Conservation (phyloP, 2,888 invertebrate genomes). For the Cotesia congregata region DNA sequence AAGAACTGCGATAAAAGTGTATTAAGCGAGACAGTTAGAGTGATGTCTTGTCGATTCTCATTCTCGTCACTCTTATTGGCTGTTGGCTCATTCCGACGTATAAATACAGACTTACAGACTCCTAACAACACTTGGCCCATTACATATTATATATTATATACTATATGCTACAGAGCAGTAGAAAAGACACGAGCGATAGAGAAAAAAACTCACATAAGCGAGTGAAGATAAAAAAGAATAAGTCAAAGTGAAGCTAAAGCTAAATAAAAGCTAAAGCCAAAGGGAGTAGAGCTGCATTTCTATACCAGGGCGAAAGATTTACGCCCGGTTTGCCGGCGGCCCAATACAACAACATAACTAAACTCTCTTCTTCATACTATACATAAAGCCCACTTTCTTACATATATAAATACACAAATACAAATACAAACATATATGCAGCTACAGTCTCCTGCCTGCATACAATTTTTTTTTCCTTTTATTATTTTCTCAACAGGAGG, state of each 20-base stretch:
- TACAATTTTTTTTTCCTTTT: conserved; percentile 12
- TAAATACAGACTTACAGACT: not conserved
- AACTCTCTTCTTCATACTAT: conserved; percentile 15
- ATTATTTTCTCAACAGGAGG: conserved; percentile 16
- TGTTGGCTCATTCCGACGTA: conserved; percentile 17
- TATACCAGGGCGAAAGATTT: conserved; percentile 36
- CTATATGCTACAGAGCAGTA: not conserved
- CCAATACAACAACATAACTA: conserved; percentile 18
- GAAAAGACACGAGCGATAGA: not conserved
- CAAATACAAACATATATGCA: not conserved
- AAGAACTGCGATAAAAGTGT: conserved; percentile 24
- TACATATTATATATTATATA: not conserved
- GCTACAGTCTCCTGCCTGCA: conserved; percentile 4
- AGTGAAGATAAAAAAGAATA: conserved; percentile 10
- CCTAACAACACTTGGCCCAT: not conserved
- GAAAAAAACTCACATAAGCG: conserved; percentile 1
- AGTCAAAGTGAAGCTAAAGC: not conserved
- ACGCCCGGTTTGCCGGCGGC: conserved; percentile 33
- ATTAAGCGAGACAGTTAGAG: conserved; percentile 22
- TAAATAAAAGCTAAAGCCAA: conserved; percentile 5
- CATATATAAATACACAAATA: conserved; percentile 12
- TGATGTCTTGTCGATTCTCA: conserved; percentile 34
- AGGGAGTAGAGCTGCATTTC: conserved; percentile 14
- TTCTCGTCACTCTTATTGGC: conserved; percentile 28
- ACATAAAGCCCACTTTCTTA: not conserved